These are phyloP conservation scores for Tragelaphus scriptus DNA, from an alignment of 2,113 vertebrate species.

Conservation along the genomic window DNA sequence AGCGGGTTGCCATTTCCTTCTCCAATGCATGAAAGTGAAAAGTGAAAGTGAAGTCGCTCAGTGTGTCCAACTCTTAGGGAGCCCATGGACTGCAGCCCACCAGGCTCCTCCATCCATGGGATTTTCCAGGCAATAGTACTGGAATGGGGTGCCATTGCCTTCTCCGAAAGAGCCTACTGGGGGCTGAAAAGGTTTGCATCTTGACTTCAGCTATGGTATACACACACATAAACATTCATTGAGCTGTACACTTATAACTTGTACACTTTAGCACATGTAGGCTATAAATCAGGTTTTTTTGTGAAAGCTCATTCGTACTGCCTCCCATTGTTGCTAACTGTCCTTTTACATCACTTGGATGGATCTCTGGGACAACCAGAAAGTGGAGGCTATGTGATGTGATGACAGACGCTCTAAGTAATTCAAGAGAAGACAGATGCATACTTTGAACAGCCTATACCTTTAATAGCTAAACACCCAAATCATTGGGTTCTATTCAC, in stretches of 20 bases:
- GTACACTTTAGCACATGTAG: not conserved
- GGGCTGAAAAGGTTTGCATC: no score
- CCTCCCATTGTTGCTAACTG: not conserved
- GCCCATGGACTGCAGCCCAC: no score
- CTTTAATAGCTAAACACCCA: not conserved
- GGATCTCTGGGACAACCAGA: not conserved
- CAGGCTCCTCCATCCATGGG: no score
- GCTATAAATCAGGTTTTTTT: not conserved
- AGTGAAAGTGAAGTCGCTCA: no score
- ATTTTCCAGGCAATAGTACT: no score
- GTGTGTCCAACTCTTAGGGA: no score
- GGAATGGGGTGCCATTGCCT: no score
- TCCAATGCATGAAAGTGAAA: no score
- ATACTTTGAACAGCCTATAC: not conserved
- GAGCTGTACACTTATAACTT: not conserved
- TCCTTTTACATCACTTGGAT: not conserved
- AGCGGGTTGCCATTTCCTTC: no score
- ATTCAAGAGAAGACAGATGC: not conserved
- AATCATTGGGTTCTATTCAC: not conserved
- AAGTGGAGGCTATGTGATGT: not conserved
- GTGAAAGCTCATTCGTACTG: not conserved
- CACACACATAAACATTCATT: not conserved
- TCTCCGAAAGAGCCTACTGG: no score
- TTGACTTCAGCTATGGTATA: no score
- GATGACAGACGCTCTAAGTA: slow-evolving; percentile 10